phyloP scores from a whole-genome alignment of 1,140 invertebrate genomes.

The Camponotus vicinus region DNA sequence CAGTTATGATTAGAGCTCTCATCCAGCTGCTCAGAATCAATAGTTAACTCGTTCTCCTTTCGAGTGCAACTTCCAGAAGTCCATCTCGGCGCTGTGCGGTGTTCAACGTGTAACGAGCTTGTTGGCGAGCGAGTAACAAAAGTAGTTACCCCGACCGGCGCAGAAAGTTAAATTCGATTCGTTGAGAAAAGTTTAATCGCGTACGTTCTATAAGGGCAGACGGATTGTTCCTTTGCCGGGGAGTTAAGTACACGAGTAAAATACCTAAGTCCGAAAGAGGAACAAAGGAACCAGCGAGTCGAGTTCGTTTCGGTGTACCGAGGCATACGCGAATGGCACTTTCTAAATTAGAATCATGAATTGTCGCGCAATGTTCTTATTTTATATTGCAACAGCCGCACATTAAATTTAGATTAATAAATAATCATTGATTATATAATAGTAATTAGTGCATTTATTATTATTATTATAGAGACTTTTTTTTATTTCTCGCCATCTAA shows the following conservation, averaged over 20 bases:
- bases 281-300: constrained; percentile 65
- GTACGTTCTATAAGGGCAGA: constrained; percentile 76
- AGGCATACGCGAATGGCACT: constrained; percentile 24
- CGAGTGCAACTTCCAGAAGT: constrained; percentile 65
- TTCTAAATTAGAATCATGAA: constrained; percentile 23
- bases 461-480: not conserved
- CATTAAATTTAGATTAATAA: not conserved
- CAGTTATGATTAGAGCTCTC: constrained; percentile 46
- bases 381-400: not conserved
- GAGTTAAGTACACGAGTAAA: constrained; percentile 74
- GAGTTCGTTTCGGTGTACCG: constrained; percentile 44
- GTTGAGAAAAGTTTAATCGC: constrained; percentile 82
- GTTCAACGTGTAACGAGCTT: constrained; percentile 78
- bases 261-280: constrained; percentile 63
- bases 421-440: not conserved
- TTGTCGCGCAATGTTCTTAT: not conserved
- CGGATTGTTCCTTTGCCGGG: constrained; percentile 74
- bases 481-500: not conserved
- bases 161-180: constrained; percentile 85
- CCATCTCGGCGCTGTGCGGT: constrained; percentile 58
- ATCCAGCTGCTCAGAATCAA: constrained; percentile 61
- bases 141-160: constrained; percentile 80
- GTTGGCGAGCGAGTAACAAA: constrained; percentile 77
- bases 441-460: not conserved
- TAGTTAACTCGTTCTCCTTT: constrained; percentile 71